Evolutionary conservation across 2,888 invertebrate species (phyloP).

Genomic region (Lutraria lutraria): DNA sequence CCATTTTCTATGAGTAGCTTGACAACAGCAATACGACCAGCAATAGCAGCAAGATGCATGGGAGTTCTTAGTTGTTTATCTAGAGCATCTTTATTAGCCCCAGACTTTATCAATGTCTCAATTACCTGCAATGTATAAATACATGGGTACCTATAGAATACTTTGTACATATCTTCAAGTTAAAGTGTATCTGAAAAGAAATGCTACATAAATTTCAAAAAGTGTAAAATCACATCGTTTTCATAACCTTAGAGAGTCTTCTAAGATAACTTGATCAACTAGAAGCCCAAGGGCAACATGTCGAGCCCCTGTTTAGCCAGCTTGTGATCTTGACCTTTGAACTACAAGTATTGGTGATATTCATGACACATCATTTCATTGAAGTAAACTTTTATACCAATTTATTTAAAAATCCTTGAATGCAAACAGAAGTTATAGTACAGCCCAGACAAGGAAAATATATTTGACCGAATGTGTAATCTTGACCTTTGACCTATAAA

Average conservation of each 20-base stretch:
- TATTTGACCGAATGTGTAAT: too few species aligned
- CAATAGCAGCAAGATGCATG: slow-evolving; percentile 71
- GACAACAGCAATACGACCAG: slow-evolving; percentile 69
- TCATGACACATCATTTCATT: neutral
- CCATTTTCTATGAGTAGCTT: slow-evolving; percentile 69
- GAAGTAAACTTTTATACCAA: too few species aligned
- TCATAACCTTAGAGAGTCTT: too few species aligned
- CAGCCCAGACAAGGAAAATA: too few species aligned
- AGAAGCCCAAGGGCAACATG: too few species aligned
- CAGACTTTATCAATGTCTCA: slow-evolving; percentile 64
- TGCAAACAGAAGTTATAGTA: too few species aligned
- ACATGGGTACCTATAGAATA: neutral
- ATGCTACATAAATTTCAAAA: neutral
- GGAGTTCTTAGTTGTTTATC: slow-evolving; percentile 73
- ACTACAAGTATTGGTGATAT: neutral
- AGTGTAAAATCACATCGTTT: too few species aligned
- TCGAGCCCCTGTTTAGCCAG: too few species aligned
- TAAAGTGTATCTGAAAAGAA: neutral
- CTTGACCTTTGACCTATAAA: too few species aligned
- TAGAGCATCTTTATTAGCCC: slow-evolving; percentile 68
- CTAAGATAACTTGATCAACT: too few species aligned
- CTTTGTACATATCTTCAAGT: neutral
- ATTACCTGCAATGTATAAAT: slow-evolving; percentile 59
- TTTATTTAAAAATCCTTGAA: too few species aligned
- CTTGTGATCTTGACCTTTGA: too few species aligned